Base-by-base conservation (phyloP, 2,113 vertebrate species). In the Raja brachyura region DNA sequence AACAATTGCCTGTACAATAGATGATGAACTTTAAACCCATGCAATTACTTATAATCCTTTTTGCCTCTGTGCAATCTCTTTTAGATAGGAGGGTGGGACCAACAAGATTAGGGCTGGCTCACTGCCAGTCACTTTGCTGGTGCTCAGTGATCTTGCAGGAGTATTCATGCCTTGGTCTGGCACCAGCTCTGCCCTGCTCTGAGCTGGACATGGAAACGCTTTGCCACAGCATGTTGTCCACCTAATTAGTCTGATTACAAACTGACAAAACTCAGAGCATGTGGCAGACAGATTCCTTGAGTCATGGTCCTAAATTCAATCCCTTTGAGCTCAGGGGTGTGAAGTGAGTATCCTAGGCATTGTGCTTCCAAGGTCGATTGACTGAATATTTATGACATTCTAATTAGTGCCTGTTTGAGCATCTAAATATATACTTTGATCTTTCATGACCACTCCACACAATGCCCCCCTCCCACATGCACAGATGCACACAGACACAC, bases 191-290 rank as follows among this genome's bases (percentile, higher is more conserved):
- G 90, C 68, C 54, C 90, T 92, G 63, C 90, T 68, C 66, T 92
- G 90, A 74, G 68, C 39, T 92, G 90, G 68, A 28, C 66, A 73
- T 63, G 22, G 90, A 92, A 92, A 92, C 33, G 28, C 68, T 92
- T 92, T 68, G 59, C 39, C 90, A 73, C 90, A 92, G 90, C 68
- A 92, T 70, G 90, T 73, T 74, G 90, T 68, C 68, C 90, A 92
- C 39, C 90, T 92, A 92, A 92, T 92, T 92, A 92, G 90, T 22
- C 90, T 28, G 66, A 90, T 63, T 90, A 90, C 86, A 90, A 90
- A 90, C 61, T 90, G 90, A 90, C 90, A 92, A 70, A 92, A 73
- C 68, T 92, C 90, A 74, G 66, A 92, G 73, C 66, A 92, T 92
- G 90, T 92, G 90, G 90, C 90, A 54, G 90, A 48, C 90, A 92